Evolutionary conservation across 2,113 vertebrate species (phyloP).

Genomic region (Artemisiospiza belli): DNA sequence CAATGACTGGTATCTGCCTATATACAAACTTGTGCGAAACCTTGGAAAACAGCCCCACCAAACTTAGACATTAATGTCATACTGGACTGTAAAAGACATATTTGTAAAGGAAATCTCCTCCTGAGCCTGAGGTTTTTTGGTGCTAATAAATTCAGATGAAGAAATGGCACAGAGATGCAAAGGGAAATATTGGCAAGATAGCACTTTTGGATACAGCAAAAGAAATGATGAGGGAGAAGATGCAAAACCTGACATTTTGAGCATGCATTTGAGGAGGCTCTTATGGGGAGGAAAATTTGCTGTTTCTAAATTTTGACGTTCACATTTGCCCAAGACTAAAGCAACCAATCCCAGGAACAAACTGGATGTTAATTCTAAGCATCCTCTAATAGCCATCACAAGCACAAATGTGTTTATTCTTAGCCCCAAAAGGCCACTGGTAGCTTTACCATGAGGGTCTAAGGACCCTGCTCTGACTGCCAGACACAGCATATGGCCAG

Average conservation of each 20-base stretch:
- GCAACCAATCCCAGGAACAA: neutral
- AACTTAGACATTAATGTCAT: neutral
- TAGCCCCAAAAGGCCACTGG: neutral
- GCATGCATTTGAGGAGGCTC: neutral
- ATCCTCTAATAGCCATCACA: neutral
- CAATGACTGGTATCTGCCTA: neutral
- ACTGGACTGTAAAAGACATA: neutral
- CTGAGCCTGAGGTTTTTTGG: neutral
- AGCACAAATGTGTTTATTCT: neutral
- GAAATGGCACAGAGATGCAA: neutral
- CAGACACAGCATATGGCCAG: neutral
- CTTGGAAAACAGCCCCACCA: neutral
- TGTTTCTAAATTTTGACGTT: neutral
- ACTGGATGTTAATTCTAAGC: neutral
- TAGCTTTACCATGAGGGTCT: neutral
- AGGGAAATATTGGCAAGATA: neutral
- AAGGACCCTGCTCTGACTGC: neutral
- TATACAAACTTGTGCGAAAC: neutral
- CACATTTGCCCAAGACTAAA: neutral
- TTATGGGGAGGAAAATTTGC: accelerated
- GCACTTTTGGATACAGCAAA: neutral
- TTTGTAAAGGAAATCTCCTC: neutral
- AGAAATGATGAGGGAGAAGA: accelerated
- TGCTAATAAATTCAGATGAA: neutral
- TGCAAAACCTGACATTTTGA: neutral